Conservation (phyloP, 1,140 invertebrate genomes). For the Apolygus lucorum region DNA sequence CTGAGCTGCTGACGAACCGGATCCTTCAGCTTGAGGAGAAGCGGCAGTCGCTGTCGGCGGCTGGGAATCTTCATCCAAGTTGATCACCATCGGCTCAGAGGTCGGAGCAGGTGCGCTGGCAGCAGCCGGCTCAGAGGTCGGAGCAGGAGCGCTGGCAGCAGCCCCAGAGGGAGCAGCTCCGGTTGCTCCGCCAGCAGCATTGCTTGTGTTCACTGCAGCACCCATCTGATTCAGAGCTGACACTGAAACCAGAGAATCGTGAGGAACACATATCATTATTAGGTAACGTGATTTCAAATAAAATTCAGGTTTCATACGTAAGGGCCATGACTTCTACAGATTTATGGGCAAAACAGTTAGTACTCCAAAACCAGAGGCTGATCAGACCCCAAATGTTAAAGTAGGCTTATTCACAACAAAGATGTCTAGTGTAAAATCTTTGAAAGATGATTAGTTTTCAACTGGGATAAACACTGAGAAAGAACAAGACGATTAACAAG, state of each 20-base stretch:
- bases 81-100: neutral
- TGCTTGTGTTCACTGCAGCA: neutral
- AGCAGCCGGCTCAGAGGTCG: neutral
- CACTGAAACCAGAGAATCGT: neutral
- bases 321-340: no score
- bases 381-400: neutral
- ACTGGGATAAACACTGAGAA: no score
- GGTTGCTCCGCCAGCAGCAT: neutral
- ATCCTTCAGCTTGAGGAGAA: neutral
- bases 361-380: neutral
- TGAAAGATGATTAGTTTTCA: no score
- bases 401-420: neutral
- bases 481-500: no score
- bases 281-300: no score
- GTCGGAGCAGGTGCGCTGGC: neutral
- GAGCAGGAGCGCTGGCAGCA: constrained; percentile 5
- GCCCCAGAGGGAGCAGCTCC: neutral
- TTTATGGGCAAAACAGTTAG: neutral
- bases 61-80: neutral
- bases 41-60: neutral
- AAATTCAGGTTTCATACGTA: no score
- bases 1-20: neutral
- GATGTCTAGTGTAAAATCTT: neutral
- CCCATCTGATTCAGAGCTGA: neutral
- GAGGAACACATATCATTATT: neutral